Conservation (phyloP, 30 jellyfish, hydroid and myxozoan species). For the Chironex yamaguchii region DNA sequence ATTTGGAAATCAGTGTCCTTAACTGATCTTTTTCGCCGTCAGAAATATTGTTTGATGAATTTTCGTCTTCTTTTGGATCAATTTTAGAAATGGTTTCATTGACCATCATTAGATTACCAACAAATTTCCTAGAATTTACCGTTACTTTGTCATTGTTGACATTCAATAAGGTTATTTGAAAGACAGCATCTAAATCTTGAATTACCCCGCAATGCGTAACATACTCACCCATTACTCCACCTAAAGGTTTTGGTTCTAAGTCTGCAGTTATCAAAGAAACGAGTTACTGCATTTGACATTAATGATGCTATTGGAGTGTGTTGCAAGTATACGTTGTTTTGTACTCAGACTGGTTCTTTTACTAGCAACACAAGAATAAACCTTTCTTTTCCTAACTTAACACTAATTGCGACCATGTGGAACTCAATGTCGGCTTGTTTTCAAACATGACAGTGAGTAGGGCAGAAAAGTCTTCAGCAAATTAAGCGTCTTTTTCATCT, state of each 20-base stretch:
- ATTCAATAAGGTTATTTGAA: constrained; percentile 34
- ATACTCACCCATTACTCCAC: constrained; percentile 29
- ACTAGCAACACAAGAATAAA: not conserved
- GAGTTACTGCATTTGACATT: constrained; percentile 22
- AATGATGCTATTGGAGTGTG: constrained; percentile 20
- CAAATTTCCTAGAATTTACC: constrained; percentile 20
- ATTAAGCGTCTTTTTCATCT: constrained; percentile 3
- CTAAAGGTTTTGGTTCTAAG: constrained; percentile 32
- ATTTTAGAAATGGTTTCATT: constrained; percentile 2
- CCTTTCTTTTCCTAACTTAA: constrained; percentile 28
- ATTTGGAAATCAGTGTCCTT: not conserved
- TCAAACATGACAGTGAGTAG: not conserved
- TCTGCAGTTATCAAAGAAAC: constrained; percentile 35
- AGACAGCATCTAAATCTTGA: constrained; percentile 32
- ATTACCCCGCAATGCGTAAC: constrained; percentile 56
- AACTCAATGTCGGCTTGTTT: constrained; percentile 7
- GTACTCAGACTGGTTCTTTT: constrained; percentile 27
- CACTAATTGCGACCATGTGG: not conserved
- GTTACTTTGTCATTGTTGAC: constrained; percentile 1
- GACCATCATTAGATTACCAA: constrained; percentile 17
- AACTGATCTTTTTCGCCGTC: not conserved
- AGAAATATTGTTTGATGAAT: constrained; percentile 5
- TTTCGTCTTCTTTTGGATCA: not conserved
- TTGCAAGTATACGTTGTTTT: constrained; percentile 23
- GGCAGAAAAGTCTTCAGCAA: not conserved